These are phyloP conservation scores for Gnathonemus longibarbis DNA, from an alignment of 2,113 vertebrate species.

Conservation along the genomic window DNA sequence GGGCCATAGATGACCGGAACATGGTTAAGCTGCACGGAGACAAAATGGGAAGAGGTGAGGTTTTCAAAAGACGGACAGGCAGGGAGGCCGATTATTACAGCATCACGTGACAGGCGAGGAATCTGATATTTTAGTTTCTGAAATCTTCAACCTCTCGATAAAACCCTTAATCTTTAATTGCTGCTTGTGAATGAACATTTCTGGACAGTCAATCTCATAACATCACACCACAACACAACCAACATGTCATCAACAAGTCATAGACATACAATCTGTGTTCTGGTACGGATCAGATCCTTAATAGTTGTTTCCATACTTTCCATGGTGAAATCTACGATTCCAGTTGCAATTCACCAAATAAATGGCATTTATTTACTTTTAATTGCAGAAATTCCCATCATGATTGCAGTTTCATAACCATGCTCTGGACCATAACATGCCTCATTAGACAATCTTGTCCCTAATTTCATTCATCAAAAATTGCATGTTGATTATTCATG, in stretches of 20 bases:
- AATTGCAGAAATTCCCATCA: background rate
- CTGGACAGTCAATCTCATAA: background rate
- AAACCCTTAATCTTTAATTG: background rate
- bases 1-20: conserved; percentile 34
- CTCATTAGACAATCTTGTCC: background rate
- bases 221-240: background rate
- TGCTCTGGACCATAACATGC: background rate
- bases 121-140: background rate
- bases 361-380: background rate
- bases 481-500: background rate
- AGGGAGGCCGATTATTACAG: background rate
- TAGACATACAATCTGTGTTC: background rate
- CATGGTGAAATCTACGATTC: background rate
- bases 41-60: background rate
- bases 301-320: background rate
- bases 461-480: background rate
- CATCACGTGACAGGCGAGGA: background rate
- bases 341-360: background rate
- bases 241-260: background rate
- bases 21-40: conserved; percentile 31
- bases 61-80: background rate
- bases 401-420: background rate
- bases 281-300: background rate
- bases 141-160: background rate
- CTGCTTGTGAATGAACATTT: background rate